A percentile compares a stretch with the other conserved stretches of the same genome.
Conservation (phyloP, 2,888 invertebrate species). For the Cephus pulcher region DNA sequence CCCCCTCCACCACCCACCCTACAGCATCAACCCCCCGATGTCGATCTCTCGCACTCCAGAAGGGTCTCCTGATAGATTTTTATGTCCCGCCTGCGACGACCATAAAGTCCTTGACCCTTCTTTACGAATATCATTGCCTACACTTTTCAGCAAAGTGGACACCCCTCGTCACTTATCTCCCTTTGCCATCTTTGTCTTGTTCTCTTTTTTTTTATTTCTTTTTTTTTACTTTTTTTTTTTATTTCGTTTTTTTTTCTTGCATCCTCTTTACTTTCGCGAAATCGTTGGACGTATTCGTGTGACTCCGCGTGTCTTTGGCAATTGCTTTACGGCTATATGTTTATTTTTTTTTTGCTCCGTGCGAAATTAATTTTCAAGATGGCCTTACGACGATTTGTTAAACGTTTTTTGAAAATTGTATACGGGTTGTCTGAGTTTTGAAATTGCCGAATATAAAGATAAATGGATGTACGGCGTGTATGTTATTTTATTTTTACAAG, state of each 20-base stretch:
- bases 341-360: background rate
- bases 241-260: background rate
- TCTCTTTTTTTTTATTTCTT: too few species aligned
- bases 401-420: too few species aligned
- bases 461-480: background rate
- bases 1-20: conserved; percentile 24
- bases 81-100: conserved; percentile 31
- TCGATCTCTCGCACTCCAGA: conserved; percentile 26
- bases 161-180: background rate
- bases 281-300: background rate
- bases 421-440: too few species aligned
- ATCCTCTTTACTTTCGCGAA: background rate
- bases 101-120: conserved; percentile 6
- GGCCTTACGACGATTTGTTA: background rate
- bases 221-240: background rate
- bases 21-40: conserved; percentile 23
- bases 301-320: background rate
- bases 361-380: background rate
- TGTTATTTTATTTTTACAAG: background rate
- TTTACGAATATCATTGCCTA: conserved; percentile 1
- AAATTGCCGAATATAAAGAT: background rate
- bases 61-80: conserved; percentile 54
- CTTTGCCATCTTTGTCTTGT: background rate
- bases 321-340: background rate
- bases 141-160: background rate